phyloP scores from a whole-genome alignment of 1,140 invertebrate species.

The Drosophila orosa region DNA sequence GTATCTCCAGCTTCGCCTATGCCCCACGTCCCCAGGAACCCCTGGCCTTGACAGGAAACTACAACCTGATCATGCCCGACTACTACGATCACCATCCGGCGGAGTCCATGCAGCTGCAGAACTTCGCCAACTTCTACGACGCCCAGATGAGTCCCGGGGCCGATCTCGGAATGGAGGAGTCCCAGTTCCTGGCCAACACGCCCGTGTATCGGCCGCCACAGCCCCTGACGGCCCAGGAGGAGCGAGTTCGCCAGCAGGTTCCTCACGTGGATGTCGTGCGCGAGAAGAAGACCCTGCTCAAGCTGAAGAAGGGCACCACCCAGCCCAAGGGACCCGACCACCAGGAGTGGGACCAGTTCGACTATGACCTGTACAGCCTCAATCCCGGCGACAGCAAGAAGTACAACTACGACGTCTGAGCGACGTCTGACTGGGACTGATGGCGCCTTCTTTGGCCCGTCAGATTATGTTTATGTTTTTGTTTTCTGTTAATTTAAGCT shows the following conservation, averaged over 20 bases:
- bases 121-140: constrained; percentile 73
- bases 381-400: constrained; percentile 73
- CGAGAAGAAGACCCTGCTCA: constrained; percentile 58
- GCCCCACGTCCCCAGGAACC: constrained; percentile 60
- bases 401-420: constrained; percentile 63
- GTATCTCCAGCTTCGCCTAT: constrained; percentile 50
- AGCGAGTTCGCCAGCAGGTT: constrained; percentile 49
- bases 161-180: constrained; percentile 77
- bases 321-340: constrained; percentile 51
- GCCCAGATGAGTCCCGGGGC: constrained; percentile 50
- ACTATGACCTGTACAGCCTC: constrained; percentile 76
- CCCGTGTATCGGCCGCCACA: constrained; percentile 57
- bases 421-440: neutral
- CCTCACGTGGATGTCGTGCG: constrained; percentile 49
- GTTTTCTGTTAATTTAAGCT: constrained; percentile 61
- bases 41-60: constrained; percentile 58
- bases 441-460: constrained; percentile 5
- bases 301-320: constrained; percentile 72
- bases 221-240: constrained; percentile 55
- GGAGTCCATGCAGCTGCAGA: constrained; percentile 76
- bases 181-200: constrained; percentile 59
- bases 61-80: constrained; percentile 78
- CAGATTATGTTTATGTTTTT: constrained; percentile 55
- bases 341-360: constrained; percentile 78
- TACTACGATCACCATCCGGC: constrained; percentile 76